Evolutionary conservation across 1,140 invertebrate species (phyloP).

Genomic region (Ceratina calcarata): DNA sequence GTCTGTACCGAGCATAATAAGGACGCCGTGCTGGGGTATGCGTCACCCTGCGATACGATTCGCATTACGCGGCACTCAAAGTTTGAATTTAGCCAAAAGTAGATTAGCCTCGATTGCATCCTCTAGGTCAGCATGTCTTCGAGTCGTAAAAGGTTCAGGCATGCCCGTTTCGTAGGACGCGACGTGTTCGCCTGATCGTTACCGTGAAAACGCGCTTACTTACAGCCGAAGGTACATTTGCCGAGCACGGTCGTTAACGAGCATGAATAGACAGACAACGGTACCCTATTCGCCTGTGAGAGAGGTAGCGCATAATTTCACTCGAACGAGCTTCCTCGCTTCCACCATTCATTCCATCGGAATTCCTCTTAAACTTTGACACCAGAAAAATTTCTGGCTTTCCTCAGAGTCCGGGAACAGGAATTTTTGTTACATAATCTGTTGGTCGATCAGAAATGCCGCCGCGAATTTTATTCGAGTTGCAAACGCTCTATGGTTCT

Average conservation of each 20-base stretch:
- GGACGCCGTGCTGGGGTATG: too few species aligned
- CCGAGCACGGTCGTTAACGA: conserved; percentile 6
- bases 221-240: not conserved
- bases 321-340: not conserved
- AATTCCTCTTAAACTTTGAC: too few species aligned
- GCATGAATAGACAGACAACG: conserved; percentile 26
- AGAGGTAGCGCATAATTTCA: not conserved
- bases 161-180: not conserved
- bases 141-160: conserved; percentile 3
- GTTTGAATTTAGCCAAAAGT: not conserved
- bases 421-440: too few species aligned
- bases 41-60: too few species aligned
- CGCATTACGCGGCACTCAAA: too few species aligned
- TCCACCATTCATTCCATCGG: not conserved
- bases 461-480: too few species aligned
- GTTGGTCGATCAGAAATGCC: too few species aligned
- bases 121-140: not conserved
- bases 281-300: not conserved
- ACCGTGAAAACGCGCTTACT: not conserved
- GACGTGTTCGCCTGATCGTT: not conserved
- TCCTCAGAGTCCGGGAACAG: too few species aligned
- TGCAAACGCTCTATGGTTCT: too few species aligned
- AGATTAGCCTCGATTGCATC: not conserved
- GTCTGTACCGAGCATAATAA: too few species aligned
- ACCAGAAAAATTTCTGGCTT: too few species aligned